phyloP scores from a whole-genome alignment of 1,140 invertebrate genomes.

The Brachionus koreanus region DNA sequence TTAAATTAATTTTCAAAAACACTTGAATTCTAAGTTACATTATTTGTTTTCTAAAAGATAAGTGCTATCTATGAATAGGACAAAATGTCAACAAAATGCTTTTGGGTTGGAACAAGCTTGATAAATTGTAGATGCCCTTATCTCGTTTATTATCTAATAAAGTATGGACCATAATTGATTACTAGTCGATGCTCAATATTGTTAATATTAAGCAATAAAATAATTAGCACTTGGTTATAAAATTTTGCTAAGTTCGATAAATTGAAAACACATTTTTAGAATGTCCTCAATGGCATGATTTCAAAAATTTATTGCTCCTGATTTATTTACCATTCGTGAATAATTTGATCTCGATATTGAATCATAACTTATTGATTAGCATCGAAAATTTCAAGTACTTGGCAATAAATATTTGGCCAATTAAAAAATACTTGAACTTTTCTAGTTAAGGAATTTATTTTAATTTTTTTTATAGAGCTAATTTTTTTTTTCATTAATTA shows the following conservation, averaged over 20 bases:
- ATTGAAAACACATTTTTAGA: slow-evolving; percentile 32
- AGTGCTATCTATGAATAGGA: neutral
- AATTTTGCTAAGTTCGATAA: neutral
- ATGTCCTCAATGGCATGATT: neutral
- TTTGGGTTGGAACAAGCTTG: neutral
- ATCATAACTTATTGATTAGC: slow-evolving; percentile 11
- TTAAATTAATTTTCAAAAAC: slow-evolving; percentile 7
- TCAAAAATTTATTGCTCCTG: neutral
- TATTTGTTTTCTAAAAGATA: neutral
- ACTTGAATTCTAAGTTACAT: slow-evolving; percentile 26
- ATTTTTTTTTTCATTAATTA: neutral
- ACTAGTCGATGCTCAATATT: neutral
- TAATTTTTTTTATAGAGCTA: neutral
- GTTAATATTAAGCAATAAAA: slow-evolving; percentile 10
- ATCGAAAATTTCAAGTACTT: slow-evolving; percentile 13
- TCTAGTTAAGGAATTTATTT: neutral
- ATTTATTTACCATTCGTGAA: neutral
- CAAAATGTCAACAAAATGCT: neutral
- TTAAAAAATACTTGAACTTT: slow-evolving; percentile 15
- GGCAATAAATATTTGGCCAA: neutral
- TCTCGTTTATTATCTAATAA: neutral
- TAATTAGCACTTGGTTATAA: slow-evolving; percentile 31
- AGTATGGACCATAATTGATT: neutral
- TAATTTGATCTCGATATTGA: slow-evolving; percentile 25
- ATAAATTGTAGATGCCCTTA: neutral